Evolutionary conservation across 2,113 vertebrate species (phyloP), one percentile per base, ranked within the genome.

Genomic region (Phalacrocorax brasilianus): DNA sequence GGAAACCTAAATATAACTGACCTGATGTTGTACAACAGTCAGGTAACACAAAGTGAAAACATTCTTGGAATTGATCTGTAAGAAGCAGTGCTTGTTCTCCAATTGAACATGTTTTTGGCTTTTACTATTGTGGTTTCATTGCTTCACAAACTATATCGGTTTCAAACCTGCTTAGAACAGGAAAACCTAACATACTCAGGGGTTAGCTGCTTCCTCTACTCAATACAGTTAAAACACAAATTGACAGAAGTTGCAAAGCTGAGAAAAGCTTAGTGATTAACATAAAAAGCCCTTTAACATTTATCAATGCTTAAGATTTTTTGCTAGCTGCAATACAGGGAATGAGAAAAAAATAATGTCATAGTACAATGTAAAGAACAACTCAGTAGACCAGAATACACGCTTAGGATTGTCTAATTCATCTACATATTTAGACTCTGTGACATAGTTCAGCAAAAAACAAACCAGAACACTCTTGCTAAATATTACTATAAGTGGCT

Each of bases 61-160:
- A 84, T 97, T 94, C 93, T 80, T 96, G 80, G 91, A 96, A 96
- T 7, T 50, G 65, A 78, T 79, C 19, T 0, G 1, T 75, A 55
- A 81, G 27, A 85, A 65, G 44, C 24, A 71, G 30, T 56, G 22
- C 50, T 90, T 49, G 19, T 44, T 86, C 73, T 92, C 59, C 61
- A 78, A 0, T 7, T 77, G 65, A 92, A 72, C 22, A 8, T 30
- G 49, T 16, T 47, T 81, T 80, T 80, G 47, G 38, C 22, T 84
- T 86, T 91, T 84, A 72, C 40, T 86, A 22, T 26, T 96, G 93
- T 92, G 93, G 88, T 96, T 95, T 93, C 70, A 55, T 62, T 91
- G 63, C 52, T 96, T 93, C 86, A 66, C 45, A 89, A 92, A 49
- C 33, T 42, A 79, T 38, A 76, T 87, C 1, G 10, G 5, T 84